phyloP scores from a whole-genome alignment of 1,140 invertebrate genomes.

The Manduca sexta region DNA sequence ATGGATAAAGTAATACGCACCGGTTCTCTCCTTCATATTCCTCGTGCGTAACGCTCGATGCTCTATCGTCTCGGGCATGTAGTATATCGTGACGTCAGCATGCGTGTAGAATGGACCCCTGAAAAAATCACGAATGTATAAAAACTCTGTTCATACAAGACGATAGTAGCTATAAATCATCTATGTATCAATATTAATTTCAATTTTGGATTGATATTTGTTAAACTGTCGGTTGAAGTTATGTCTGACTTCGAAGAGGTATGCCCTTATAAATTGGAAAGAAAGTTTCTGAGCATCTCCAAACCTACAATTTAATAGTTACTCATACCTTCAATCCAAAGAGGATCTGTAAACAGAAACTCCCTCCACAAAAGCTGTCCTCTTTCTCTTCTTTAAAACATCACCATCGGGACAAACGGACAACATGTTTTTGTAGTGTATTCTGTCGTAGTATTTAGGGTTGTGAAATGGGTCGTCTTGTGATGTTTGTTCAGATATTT shows the following conservation, averaged over 20 bases:
- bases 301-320: background rate
- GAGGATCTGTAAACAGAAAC: slow-evolving; percentile 69
- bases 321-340: slow-evolving; percentile 52
- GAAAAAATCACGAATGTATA: no score
- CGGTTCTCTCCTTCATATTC: slow-evolving; percentile 44
- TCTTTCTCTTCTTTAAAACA: slow-evolving; percentile 40
- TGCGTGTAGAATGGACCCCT: slow-evolving; percentile 81
- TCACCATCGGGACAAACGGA: slow-evolving; percentile 62
- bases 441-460: slow-evolving; percentile 34
- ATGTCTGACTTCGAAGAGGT: no score
- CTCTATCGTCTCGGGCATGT: slow-evolving; percentile 88
- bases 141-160: background rate
- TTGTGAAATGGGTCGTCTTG: slow-evolving; percentile 5
- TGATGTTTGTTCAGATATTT: slow-evolving; percentile 23
- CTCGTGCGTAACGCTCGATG: slow-evolving; percentile 83
- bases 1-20: slow-evolving; percentile 20
- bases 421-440: slow-evolving; percentile 52
- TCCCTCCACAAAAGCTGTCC: slow-evolving; percentile 66
- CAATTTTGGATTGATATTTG: no score
- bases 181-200: no score
- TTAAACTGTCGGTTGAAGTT: no score
- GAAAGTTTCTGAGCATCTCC: background rate
- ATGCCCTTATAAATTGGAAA: no score
- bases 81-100: slow-evolving; percentile 79
- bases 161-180: background rate